Percentiles rank a stretch among this genome's conserved stretches.
phyloP scores from a whole-genome alignment of 2,113 vertebrate genomes.

The cat (Felis catus) region F.catus_Fca126_mat1.0 CM031419.1:154829001-154829500 shows the following conservation, averaged over 20 bases:
- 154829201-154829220: slow-evolving; percentile 25
- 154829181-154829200: background rate
- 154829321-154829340: background rate
- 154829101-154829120: too few species aligned
- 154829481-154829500: background rate
- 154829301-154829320: background rate
- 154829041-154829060: too few species aligned
- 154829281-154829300: background rate
- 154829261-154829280: background rate
- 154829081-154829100: too few species aligned
- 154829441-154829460: background rate
- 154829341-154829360: background rate
- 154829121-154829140: too few species aligned
- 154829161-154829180: too few species aligned
- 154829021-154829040: too few species aligned
- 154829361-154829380: slow-evolving; percentile 19
- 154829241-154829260: background rate
- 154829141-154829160: too few species aligned
- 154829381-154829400: background rate
- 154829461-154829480: background rate
- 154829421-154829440: background rate
- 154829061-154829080: too few species aligned
- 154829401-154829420: slow-evolving; percentile 4
- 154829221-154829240: background rate
- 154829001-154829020: too few species aligned